phyloP scores from a whole-genome alignment of 2,888 invertebrate genomes.

The Capitulum mitella region DNA sequence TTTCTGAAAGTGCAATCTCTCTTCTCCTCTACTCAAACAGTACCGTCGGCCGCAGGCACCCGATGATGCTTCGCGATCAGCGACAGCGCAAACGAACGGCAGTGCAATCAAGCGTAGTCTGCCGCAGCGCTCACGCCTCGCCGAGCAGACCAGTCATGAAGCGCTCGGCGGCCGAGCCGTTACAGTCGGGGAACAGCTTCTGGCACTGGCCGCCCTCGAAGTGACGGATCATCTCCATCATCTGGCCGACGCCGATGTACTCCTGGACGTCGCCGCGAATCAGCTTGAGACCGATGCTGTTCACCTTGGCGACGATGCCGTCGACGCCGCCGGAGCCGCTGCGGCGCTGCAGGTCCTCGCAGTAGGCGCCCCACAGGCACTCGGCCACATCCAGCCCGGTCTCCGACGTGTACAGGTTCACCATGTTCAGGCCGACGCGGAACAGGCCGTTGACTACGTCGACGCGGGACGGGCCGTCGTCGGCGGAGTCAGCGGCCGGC shows the following conservation, averaged over 20 bases:
- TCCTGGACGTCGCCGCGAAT: not conserved
- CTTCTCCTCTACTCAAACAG: no score
- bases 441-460: conserved; percentile 10
- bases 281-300: conserved; percentile 14
- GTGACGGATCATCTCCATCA: not conserved
- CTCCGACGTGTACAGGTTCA: not conserved
- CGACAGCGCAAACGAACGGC: no score
- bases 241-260: conserved; percentile 16
- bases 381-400: not conserved
- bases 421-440: not conserved
- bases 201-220: not conserved
- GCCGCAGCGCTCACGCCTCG: not conserved
- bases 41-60: no score
- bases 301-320: conserved; percentile 11
- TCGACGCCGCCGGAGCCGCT: not conserved
- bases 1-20: no score
- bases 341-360: conserved; percentile 12
- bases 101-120: no score
- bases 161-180: not conserved
- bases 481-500: not conserved
- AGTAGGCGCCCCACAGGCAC: conserved; percentile 18
- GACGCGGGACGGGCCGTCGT: not conserved
- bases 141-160: not conserved
- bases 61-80: no score
- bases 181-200: not conserved